Conservation (phyloP, 1,140 invertebrate species). For the Hirudo medicinalis region DNA sequence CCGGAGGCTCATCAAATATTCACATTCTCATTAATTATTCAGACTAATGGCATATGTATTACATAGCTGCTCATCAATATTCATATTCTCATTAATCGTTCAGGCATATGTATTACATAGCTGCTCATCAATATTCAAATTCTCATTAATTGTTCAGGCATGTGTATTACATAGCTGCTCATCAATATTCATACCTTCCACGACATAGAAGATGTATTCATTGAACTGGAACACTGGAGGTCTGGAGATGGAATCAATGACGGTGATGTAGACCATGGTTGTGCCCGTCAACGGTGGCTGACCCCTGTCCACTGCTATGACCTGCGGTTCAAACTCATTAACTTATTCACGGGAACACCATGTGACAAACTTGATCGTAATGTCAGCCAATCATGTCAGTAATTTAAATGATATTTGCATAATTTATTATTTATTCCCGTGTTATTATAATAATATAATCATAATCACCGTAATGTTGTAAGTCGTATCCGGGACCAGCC, state of each 20-base stretch:
- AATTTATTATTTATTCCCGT: neutral
- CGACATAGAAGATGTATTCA: slow-evolving; percentile 39
- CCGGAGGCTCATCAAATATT: too few relatives aligned
- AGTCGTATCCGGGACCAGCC: slow-evolving; percentile 29
- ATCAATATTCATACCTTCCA: slow-evolving; percentile 23
- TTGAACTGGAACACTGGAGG: slow-evolving; percentile 56
- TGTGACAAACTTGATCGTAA: neutral
- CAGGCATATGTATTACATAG: too few relatives aligned
- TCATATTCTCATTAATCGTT: too few relatives aligned
- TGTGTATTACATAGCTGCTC: too few relatives aligned
- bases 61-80: too few relatives aligned
- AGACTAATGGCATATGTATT: too few relatives aligned
- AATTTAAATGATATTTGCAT: neutral
- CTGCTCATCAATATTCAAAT: too few relatives aligned
- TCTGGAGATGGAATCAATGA: slow-evolving; percentile 69
- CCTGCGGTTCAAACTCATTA: slow-evolving; percentile 17
- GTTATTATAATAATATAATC: too few relatives aligned
- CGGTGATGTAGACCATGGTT: slow-evolving; percentile 43
- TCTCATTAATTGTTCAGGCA: too few relatives aligned
- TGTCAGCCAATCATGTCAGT: too few relatives aligned
- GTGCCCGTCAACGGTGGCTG: slow-evolving; percentile 48
- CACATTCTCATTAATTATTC: too few relatives aligned
- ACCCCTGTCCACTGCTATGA: slow-evolving; percentile 33
- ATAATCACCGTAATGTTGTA: slow-evolving; percentile 29
- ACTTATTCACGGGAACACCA: neutral